Percentiles rank a stretch among this genome's conserved stretches.
These are phyloP conservation scores for Malurus alboscapulatus DNA, from an alignment of 2,113 vertebrate genomes.

Conservation along the genomic window DNA sequence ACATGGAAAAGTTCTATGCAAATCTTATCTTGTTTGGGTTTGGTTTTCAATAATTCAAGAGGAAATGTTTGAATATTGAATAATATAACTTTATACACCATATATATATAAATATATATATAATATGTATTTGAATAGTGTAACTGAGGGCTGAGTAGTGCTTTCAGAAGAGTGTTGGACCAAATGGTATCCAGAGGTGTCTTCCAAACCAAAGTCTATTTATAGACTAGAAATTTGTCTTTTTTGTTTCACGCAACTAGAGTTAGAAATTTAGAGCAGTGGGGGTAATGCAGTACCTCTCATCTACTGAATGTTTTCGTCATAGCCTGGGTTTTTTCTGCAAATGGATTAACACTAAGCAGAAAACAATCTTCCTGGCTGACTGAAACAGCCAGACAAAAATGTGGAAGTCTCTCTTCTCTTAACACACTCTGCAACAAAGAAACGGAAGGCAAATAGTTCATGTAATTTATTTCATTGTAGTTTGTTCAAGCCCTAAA, in stretches of 20 bases:
- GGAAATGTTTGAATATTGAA: not conserved
- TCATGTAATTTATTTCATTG: not conserved
- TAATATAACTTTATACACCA: too few relatives aligned
- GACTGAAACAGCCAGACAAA: not conserved
- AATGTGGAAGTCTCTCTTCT: not conserved
- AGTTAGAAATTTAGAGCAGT: not conserved
- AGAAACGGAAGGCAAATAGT: not conserved
- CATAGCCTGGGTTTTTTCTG: not conserved
- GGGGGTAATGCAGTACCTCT: not conserved
- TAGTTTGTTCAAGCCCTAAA: not conserved
- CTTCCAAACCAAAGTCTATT: not conserved
- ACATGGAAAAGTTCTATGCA: fast-evolving
- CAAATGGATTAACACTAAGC: not conserved
- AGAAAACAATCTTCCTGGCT: not conserved
- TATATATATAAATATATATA: too few relatives aligned
- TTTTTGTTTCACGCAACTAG: not conserved
- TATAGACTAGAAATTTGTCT: not conserved
- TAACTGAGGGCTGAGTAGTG: not conserved
- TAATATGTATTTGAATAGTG: too few relatives aligned
- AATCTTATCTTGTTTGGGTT: not conserved
- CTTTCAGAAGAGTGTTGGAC: not conserved
- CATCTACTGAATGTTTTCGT: not conserved
- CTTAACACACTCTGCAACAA: not conserved
- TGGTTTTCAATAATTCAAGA: not conserved
- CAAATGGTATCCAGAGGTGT: not conserved